Evolutionary conservation across 2,113 vertebrate genomes (phyloP), one percentile per base, ranked within the genome.

Genomic region (Charina bottae): DNA sequence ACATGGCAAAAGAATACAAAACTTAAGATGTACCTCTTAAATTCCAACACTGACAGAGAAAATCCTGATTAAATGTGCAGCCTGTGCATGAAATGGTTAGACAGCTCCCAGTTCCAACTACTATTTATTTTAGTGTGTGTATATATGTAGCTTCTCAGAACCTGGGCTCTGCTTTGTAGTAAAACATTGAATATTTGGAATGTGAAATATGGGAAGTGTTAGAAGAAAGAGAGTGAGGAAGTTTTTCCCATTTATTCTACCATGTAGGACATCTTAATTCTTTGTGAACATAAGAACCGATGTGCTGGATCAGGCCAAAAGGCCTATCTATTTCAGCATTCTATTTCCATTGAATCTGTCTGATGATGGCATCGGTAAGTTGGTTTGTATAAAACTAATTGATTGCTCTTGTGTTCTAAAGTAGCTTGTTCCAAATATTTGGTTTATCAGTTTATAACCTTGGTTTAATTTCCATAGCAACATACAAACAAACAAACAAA

Each of bases 401-500:
- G 78, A 90, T 90, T 93, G 83, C 26, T 90, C 58, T 89, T 93
- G 85, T 95, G 88, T 90, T 94, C 42, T 93, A 94, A 55, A 96
- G 91, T 93, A 94, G 58, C 72, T 94, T 84, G 23, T 94, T 96
- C 91, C 91, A 96, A 96, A 95, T 96, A 94, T 91, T 90, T 91
- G 15, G 94, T 96, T 96, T 95, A 87, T 89, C 85, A 94, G 93
- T 96, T 97, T 97, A 92, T 90, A 94, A 90, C 90, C 55, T 93
- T 94, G 93, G 88, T 95, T 96, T 95, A 94, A 95, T 89, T 97
- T 89, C 94, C 95, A 93, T 91, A 93, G 95, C 95, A 97, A 97
- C 93, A 94, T 92, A 91, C 92, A 93, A 93, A 93, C 12, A 42
- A 42, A 42, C 42, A 42, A 42, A 42, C 86, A 93, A 90, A 93